phyloP scores from a whole-genome alignment of 2,797 vertebrate species.

The Chelon labrosus region DNA sequence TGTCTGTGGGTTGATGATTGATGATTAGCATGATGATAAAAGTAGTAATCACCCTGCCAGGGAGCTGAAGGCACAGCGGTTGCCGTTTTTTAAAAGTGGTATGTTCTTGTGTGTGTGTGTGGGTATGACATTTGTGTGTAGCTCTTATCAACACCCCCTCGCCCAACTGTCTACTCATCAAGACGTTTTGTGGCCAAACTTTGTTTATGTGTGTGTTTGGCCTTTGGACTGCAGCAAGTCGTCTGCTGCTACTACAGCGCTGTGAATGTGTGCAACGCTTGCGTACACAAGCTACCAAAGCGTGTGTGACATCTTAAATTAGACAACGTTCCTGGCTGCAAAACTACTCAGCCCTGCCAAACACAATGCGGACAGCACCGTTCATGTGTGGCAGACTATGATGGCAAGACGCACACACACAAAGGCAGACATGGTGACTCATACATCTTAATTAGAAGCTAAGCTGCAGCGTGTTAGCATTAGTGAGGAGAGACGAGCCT shows the following conservation, averaged over 20 bases:
- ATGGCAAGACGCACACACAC: conserved; percentile 52
- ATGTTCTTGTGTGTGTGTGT: conserved; percentile 22
- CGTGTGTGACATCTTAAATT: conserved; percentile 80
- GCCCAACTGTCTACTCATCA: conserved; percentile 62
- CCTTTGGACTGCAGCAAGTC: conserved; percentile 24
- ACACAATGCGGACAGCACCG: conserved; percentile 64
- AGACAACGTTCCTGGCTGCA: conserved; percentile 69
- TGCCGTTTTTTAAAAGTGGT: conserved; percentile 42
- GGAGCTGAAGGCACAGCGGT: conserved; percentile 31
- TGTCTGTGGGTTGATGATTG: conserved; percentile 63
- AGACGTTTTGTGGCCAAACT: conserved; percentile 42
- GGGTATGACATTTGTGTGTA: conserved; percentile 63
- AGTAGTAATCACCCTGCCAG: conserved; percentile 64
- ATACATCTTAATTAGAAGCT: conserved; percentile 82
- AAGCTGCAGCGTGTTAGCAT: conserved; percentile 72
- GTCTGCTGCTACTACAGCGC: conserved; percentile 41
- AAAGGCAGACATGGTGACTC: conserved; percentile 66
- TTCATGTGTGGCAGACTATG: conserved; percentile 72
- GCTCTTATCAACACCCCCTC: conserved; percentile 66
- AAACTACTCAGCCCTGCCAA: conserved; percentile 69
- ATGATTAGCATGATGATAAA: conserved; percentile 63
- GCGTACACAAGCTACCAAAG: conserved; percentile 35
- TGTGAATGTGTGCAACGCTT: conserved; percentile 38
- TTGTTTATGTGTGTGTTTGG: conserved; percentile 17
- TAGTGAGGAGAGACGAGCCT: conserved; percentile 59